These are phyloP conservation scores for Epistrophe eligans DNA, from an alignment of 2,888 invertebrate species.

Conservation along the genomic window DNA sequence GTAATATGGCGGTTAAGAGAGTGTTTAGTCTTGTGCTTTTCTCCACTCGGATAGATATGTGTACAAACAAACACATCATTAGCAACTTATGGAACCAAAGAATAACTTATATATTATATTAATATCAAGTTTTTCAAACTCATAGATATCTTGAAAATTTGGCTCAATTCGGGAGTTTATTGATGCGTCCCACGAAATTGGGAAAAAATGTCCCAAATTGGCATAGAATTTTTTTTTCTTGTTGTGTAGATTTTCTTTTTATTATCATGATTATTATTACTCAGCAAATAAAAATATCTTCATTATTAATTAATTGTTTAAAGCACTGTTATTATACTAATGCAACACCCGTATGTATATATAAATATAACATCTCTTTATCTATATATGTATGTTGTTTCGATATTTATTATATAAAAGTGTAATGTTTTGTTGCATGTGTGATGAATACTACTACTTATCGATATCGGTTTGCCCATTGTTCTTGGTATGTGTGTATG, in stretches of 20 bases:
- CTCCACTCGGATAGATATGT: too few species aligned
- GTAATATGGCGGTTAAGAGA: too few species aligned
- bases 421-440: constrained; percentile 7
- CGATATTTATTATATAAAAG: neutral
- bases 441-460: neutral
- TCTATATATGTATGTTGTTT: neutral
- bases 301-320: neutral
- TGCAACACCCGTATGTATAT: neutral
- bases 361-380: too few species aligned
- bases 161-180: neutral
- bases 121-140: neutral
- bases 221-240: neutral
- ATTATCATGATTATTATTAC: neutral
- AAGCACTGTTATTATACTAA: neutral
- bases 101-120: neutral
- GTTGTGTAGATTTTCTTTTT: neutral
- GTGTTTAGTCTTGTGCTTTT: neutral
- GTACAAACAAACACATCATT: neutral
- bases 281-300: neutral
- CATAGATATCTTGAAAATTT: neutral
- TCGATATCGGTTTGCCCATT: neutral
- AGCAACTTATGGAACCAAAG: neutral
- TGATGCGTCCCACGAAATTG: neutral
- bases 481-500: neutral
- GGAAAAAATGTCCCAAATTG: neutral